phyloP scores from a whole-genome alignment of 2,113 vertebrate species.

The Tragelaphus buxtoni region DNA sequence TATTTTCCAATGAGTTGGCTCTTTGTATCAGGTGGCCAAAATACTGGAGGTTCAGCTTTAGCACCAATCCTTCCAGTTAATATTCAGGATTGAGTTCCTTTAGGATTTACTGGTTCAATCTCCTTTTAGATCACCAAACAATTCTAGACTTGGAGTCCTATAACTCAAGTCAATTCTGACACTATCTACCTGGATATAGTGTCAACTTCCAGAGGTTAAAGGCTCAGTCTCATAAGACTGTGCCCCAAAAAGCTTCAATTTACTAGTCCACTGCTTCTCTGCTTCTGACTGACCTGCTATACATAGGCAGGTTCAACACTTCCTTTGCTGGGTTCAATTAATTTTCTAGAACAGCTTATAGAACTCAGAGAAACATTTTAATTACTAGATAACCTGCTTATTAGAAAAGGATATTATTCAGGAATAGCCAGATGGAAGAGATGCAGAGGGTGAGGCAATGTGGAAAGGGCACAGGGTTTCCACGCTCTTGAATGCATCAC shows the following conservation, averaged over 20 bases:
- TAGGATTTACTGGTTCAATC: neutral
- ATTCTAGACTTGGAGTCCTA: neutral
- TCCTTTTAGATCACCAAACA: neutral
- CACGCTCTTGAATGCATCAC: neutral
- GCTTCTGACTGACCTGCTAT: neutral
- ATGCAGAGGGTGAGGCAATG: neutral
- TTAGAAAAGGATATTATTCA: neutral
- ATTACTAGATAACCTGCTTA: neutral
- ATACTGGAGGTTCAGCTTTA: neutral
- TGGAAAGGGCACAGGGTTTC: neutral
- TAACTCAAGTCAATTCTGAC: neutral
- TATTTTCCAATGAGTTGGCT: neutral
- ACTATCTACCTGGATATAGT: neutral
- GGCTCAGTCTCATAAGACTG: neutral
- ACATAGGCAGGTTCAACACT: neutral
- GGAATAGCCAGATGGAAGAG: neutral
- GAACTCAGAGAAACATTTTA: neutral
- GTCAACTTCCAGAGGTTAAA: neutral
- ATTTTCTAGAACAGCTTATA: neutral
- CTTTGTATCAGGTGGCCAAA: neutral
- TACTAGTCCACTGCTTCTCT: neutral
- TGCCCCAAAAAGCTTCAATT: neutral
- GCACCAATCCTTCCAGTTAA: neutral
- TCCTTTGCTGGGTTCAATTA: neutral
- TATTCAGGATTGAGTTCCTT: neutral